Base-by-base conservation (phyloP, 1,140 invertebrate species). In the Pteromalus puparum region DNA sequence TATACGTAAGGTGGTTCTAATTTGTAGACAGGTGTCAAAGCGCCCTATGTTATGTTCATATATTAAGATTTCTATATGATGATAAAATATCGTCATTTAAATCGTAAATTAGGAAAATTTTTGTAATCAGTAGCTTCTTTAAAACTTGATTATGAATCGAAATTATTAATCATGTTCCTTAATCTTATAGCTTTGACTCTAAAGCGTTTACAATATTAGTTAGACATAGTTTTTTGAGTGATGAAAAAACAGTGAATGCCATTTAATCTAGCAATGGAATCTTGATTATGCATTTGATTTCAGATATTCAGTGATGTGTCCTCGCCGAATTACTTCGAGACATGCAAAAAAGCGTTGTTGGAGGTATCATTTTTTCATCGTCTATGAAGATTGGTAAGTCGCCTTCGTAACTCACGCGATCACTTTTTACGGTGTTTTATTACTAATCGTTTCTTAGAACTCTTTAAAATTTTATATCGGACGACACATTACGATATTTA, bases 1-100 rank as follows among this genome's bases (percentile, higher is more conserved):
- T 79, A 90, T 92, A 91, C 88, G 90, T 91, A 92, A 92, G 91
- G 90, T 92, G 90, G 91, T 91, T 91, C 90, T 90, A 90, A 89
- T 87, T 88, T 89, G 85, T 90, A 87, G 81, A 81, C 84, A 74
- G 76, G 81, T 80, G 53, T 68, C 72, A 65, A 10, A 68, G 26
- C 21, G 18, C 42, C 74, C 28, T 82, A 34, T 74, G 13, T 79
- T 42, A 53, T 34, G 21, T 74, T 28, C 30, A 38, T 75, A n/a
- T 46, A 30, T 68, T 42, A 46, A 30, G 24, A 15, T 30, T 38
- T 21, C 68, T 68, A 21, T 70, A 28, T 13, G 26, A 28, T 28
- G 24, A 28, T 7, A 13, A 0, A 1, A 26, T 70, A 28, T 70
- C 26, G 13, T 28, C 67, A 70, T 18, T 21, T 38, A 42, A 46